A percentile compares a stretch with the other conserved stretches of the same genome.
These are phyloP conservation scores for Anguilla megastoma DNA, from an alignment of 2,797 vertebrate species.

Conservation along the genomic window DNA sequence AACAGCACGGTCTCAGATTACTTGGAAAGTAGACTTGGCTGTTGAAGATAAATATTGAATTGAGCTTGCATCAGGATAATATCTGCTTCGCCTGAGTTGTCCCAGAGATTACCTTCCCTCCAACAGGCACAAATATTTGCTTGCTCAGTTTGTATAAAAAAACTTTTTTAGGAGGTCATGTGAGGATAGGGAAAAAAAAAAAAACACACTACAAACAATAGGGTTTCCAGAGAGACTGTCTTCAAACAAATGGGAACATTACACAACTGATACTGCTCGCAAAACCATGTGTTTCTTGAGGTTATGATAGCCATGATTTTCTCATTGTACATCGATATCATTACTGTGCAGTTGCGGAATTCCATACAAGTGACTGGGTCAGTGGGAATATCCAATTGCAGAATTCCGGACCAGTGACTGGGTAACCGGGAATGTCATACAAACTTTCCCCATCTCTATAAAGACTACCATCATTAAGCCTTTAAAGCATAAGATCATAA, in stretches of 20 bases:
- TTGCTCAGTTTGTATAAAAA: conserved; percentile 10
- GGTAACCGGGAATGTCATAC: not conserved
- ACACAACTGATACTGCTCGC: not conserved
- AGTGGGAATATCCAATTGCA: not conserved
- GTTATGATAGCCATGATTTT: not conserved
- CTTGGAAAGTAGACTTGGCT: not conserved
- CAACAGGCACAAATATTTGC: conserved; percentile 15
- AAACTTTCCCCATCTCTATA: not conserved
- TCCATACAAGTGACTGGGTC: not conserved
- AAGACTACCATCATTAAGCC: too few species aligned
- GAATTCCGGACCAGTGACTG: too few species aligned
- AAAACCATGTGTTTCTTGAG: not conserved
- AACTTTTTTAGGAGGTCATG: not conserved
- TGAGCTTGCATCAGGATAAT: not conserved
- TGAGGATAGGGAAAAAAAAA: not conserved
- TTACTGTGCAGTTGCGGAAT: not conserved
- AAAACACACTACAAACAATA: not conserved
- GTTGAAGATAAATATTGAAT: conserved; percentile 2
- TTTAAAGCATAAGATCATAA: too few species aligned
- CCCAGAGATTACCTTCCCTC: not conserved
- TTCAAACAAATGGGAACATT: conserved; percentile 1
- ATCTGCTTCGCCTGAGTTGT: not conserved
- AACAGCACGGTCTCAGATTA: not conserved
- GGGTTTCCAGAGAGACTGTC: not conserved
- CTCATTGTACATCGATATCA: not conserved